Base-by-base conservation (phyloP, 2,113 vertebrate species). In the Myiagra hebetior region DNA sequence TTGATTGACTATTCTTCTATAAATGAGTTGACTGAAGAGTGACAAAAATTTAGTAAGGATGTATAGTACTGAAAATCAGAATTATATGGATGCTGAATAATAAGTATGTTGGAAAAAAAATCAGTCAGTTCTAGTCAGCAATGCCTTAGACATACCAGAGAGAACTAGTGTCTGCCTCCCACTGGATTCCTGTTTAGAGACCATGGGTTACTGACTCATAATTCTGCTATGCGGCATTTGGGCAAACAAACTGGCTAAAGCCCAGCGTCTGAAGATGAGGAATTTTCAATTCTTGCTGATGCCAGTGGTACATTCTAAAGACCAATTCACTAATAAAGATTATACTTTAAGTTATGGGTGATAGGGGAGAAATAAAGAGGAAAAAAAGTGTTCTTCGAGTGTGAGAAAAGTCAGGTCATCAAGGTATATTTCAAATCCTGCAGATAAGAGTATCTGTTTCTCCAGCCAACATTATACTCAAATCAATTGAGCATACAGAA, bases 301-400 rank as follows among this genome's bases (percentile, higher is more conserved):
- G 39, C 8, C 5, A 77, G 72, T 74, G 35, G 6, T 83, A 23
- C 15, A n/a, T 80, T 57, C 39, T 83, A 91, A 95, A 37, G 7
- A 89, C 11, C 42, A 88, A 22, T 60, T 90, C 78, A 67, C n/a
- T 90, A 77, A 85, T 85, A 95, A 94, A 93, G 39, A 94, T 91
- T 90, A 67, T 53, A 33, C 26, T 70, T 94, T 59, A 92, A 67
- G 33, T 88, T 85, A 93, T 85, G 70, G 81, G 70, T 85, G 67
- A 74, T 77, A 88, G 13, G 87, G 89, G 89, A 85, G 37, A 96
- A 89, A 96, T 90, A 93, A 96, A 97, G 27, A 62, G 8, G 13
- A 3, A 3, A 26, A 18, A 50, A 33, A 53, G 1, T 2, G 17
- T 87, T 88, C 19, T 90, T 87, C 13, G 19, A 52, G 27, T 26